These are phyloP conservation scores for Acleris holmiana DNA, from an alignment of 2,888 invertebrate genomes.

Conservation along the genomic window DNA sequence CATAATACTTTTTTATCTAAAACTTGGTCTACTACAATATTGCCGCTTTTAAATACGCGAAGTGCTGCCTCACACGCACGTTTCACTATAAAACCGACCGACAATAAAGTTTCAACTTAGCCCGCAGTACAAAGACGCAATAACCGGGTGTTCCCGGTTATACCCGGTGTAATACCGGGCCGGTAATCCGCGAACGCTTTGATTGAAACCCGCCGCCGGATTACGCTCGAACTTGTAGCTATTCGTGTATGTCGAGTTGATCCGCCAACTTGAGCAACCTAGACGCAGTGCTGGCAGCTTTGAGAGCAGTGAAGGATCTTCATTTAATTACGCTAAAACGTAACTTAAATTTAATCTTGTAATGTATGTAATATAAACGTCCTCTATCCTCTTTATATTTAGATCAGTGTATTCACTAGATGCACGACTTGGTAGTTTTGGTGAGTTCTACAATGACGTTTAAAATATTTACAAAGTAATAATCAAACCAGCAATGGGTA, in stretches of 20 bases:
- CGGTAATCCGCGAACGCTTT: slow-evolving; percentile 23
- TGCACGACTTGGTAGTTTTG: no score
- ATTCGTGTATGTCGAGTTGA: not conserved
- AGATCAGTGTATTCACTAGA: no score
- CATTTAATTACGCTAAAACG: no score
- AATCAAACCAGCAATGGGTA: no score
- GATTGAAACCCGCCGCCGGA: slow-evolving; percentile 28
- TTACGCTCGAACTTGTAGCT: slow-evolving; percentile 30
- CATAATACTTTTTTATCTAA: no score
- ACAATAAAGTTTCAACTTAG: not conserved
- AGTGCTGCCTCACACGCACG: not conserved
- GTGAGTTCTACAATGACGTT: no score
- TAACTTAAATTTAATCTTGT: no score
- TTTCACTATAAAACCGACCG: slow-evolving; percentile 1
- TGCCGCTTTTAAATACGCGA: not conserved
- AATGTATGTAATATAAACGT: no score
- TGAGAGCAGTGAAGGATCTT: no score
- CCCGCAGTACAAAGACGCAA: slow-evolving; percentile 7
- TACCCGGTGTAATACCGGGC: slow-evolving; percentile 19
- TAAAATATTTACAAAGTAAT: no score
- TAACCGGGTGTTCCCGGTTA: slow-evolving; percentile 11
- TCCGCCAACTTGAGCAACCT: not conserved
- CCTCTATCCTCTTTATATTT: no score
- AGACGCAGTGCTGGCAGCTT: not conserved
- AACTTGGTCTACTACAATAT: no score